Conservation (phyloP, 2,113 vertebrate species). For the Nasalis larvatus region DNA sequence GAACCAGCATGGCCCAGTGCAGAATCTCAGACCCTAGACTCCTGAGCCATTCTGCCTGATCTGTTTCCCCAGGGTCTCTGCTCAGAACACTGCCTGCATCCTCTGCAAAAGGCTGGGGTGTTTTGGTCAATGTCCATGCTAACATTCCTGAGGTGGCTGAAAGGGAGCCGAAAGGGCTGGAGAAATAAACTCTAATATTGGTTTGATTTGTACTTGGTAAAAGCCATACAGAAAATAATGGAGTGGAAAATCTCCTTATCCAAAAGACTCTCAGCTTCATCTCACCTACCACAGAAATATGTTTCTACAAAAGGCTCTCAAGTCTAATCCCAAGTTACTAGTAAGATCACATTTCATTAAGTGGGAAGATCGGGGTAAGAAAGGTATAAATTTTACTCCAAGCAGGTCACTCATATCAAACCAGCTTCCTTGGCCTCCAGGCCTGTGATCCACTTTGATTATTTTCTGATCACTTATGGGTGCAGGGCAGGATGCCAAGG, state of each 20-base stretch:
- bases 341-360: not conserved
- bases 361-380: not conserved
- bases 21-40: not conserved
- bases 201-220: constrained; percentile 39
- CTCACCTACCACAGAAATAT: constrained; percentile 14
- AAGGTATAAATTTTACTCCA: not conserved
- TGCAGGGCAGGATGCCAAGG: not conserved
- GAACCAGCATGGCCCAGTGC: not conserved
- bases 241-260: not conserved
- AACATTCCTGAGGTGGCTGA: not conserved
- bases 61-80: not conserved
- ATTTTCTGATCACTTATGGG: not conserved
- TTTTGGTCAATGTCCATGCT: not conserved
- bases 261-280: not conserved
- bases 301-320: not conserved
- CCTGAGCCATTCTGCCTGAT: not conserved
- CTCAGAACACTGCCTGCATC: not conserved
- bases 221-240: constrained; percentile 16
- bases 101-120: not conserved
- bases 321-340: not conserved
- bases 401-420: not conserved
- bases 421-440: not conserved
- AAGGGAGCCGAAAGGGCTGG: not conserved
- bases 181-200: constrained; percentile 15
- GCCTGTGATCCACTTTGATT: not conserved